Conservation (phyloP, 1,140 invertebrate genomes). For the Achroia grisella region DNA sequence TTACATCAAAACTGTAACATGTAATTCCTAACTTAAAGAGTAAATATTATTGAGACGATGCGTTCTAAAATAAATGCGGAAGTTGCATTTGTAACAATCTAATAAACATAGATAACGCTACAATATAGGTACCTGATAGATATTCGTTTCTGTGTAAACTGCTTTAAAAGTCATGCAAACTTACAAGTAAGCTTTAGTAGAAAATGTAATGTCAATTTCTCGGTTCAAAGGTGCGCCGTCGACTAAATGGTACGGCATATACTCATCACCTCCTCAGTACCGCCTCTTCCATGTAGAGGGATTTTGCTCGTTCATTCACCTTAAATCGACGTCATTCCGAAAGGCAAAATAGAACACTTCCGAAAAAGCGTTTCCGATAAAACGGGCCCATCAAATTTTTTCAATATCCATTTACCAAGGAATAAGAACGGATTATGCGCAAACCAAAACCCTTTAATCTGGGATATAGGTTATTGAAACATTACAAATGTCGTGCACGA, state of each 20-base stretch:
- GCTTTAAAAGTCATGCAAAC: too few relatives aligned
- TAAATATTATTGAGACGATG: too few relatives aligned
- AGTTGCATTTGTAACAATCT: too few relatives aligned
- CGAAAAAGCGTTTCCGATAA: slow-evolving; percentile 59
- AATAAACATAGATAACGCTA: too few relatives aligned
- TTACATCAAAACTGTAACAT: too few relatives aligned
- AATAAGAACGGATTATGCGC: slow-evolving; percentile 54
- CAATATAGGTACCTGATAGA: too few relatives aligned
- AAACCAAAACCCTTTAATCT: slow-evolving; percentile 48
- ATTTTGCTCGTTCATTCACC: slow-evolving; percentile 67
- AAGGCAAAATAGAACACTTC: slow-evolving; percentile 61
- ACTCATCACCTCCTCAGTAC: slow-evolving; percentile 59
- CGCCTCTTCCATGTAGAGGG: slow-evolving; percentile 64
- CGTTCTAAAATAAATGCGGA: too few relatives aligned
- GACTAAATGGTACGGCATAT: slow-evolving; percentile 57
- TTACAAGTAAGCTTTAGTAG: too few relatives aligned
- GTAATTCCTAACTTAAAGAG: too few relatives aligned
- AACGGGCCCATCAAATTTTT: slow-evolving; percentile 53
- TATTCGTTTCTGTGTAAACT: too few relatives aligned
- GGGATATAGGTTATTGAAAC: slow-evolving; percentile 46
- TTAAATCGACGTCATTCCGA: slow-evolving; percentile 61
- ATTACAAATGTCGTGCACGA: slow-evolving; percentile 29
- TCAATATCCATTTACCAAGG: slow-evolving; percentile 58
- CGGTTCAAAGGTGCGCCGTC: slow-evolving; percentile 49
- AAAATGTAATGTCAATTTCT: slow-evolving; percentile 32